Base-by-base conservation (phyloP, 1,140 invertebrate species). In the Trichonephila clavata region DNA sequence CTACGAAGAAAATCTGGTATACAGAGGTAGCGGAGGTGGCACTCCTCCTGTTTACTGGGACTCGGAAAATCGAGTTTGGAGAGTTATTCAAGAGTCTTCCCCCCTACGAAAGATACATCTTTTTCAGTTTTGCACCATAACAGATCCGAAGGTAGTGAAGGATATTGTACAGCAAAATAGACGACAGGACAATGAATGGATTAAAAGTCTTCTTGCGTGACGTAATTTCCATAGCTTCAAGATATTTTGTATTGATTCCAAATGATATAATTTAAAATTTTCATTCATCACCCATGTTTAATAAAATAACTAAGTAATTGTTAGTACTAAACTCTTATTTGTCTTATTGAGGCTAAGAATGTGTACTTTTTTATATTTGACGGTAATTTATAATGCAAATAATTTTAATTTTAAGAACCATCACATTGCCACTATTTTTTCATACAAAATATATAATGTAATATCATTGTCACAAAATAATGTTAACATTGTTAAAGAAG, bases 31-130 rank as follows among this genome's bases (percentile, higher is more conserved):
- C 20, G 21, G 32, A 24, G 50, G 20, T 3, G 24, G 10, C 1
- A 57, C 65, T 1, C 60, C 87, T 20, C 87, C 87, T 1, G 87
- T 89, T 24, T 71, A 10, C 14, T 89, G 61, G 61, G 57, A 89
- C 27, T 8, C 16, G 18, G 39, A 77, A 6, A 71, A 89, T 57
- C 20, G 60, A 32, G n/a, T 18, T 8, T 89, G 87, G 87, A 16
- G 50, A 1, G 27, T 89, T 13, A 71, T 89, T n/a, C 24, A 57
- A 5, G 63, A 68, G 50, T 89, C 87, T 43, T 89, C 87, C 1
- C 87, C 87, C 13, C 43, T 89, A 3, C 60, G 18, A 8, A 71
- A 18, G 27, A 32, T 89, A 24, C 32, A 71, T 39, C 32, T 57
- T 10, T 71, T 71, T 21, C 20, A 50, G 16, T 89, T 89, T n/a